phyloP scores from a whole-genome alignment of 2,113 vertebrate species.

The Daboia siamensis region DNA sequence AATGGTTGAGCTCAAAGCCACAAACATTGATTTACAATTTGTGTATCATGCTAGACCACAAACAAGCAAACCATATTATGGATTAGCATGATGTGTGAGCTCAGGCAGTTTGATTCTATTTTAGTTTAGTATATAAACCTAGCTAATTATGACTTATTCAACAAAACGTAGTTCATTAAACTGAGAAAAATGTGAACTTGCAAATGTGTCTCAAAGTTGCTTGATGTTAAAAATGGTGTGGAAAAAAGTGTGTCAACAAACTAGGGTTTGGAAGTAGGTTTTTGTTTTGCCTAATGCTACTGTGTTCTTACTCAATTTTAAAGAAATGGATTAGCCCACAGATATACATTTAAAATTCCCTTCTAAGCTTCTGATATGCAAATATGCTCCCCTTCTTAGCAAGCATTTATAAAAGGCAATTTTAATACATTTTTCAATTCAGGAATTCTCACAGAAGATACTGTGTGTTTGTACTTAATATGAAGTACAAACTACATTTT shows the following conservation, averaged over 20 bases:
- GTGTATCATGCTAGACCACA: neutral
- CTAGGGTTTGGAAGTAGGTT: no score
- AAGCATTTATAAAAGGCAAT: conserved; percentile 15
- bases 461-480: neutral
- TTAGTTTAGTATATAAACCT: neutral
- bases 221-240: neutral
- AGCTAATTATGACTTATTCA: neutral
- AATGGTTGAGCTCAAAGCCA: neutral
- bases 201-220: neutral
- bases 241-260: neutral
- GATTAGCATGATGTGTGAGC: neutral
- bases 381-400: neutral
- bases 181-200: neutral
- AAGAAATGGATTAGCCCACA: neutral
- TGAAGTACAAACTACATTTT: neutral
- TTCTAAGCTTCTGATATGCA: neutral
- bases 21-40: neutral
- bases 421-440: conserved; percentile 22
- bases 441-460: conserved; percentile 1
- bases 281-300: neutral
- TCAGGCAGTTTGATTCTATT: neutral
- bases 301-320: neutral
- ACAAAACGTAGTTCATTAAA: neutral
- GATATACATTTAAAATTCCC: neutral
- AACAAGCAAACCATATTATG: neutral